phyloP scores from a whole-genome alignment of 37 sponge, comb jelly and placozoan species.

The Beroe forskalii region DNA sequence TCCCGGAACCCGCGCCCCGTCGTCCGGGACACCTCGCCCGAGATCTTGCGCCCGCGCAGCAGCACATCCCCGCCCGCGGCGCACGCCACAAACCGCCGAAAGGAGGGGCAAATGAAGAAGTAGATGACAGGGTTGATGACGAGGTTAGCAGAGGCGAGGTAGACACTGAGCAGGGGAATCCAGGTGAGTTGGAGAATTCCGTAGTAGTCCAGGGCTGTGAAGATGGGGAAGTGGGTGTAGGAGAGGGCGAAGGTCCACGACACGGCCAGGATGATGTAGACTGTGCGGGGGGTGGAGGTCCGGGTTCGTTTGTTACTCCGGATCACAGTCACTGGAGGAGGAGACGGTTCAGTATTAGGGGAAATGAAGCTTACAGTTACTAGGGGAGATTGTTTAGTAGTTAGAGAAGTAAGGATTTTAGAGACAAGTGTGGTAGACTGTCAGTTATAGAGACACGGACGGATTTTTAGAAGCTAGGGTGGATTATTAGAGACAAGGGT shows the following conservation, averaged over 20 bases:
- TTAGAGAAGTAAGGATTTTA: no score
- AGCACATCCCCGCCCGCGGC: neutral
- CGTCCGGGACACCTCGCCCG: neutral
- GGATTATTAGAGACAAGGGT: no score
- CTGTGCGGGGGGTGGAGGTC: constrained; percentile 19
- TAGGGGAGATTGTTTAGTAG: no score
- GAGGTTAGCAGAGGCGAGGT: constrained; percentile 58
- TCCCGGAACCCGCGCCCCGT: neutral
- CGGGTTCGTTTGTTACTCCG: constrained; percentile 25
- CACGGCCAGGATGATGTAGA: constrained; percentile 15
- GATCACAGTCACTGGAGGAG: neutral
- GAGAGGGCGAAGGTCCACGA: constrained; percentile 51
- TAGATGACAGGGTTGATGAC: constrained; percentile 49
- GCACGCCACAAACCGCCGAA: neutral
- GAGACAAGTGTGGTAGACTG: no score
- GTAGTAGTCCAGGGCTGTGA: constrained; percentile 57
- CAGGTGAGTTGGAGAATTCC: neutral
- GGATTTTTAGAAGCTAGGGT: no score
- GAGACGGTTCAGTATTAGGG: no score
- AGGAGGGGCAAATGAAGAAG: constrained; percentile 34
- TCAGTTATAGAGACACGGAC: no score
- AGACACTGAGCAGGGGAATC: constrained; percentile 14
- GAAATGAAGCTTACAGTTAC: no score
- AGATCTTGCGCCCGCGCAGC: neutral
- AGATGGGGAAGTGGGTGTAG: constrained; percentile 57